Base-by-base conservation (phyloP, 2,888 invertebrate genomes). In the Synanthedon formicaeformis region DNA sequence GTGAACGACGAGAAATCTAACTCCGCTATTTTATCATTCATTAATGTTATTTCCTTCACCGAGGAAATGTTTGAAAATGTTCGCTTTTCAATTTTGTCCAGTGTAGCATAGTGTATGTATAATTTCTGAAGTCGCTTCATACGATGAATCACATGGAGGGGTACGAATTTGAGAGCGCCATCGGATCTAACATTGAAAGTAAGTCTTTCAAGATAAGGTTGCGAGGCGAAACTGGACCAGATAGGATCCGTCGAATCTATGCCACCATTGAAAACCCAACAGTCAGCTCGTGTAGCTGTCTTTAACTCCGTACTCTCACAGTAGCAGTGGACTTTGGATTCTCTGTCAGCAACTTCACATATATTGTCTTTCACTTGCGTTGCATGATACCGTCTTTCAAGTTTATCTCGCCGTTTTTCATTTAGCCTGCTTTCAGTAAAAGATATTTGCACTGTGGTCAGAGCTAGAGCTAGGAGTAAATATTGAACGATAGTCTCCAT, bases 51-150 rank as follows among this genome's bases (percentile, higher is more conserved):
- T 66, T 93, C 91, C 63, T 89, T 88, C 52, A 95, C 71, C 48
- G 90, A 89, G n/a, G 92, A 89, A 55, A 94, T 85, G 73, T 94
- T 94, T 50, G 92, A 91, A 67, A 96, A 94, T 0, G 93, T 92
- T 75, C 89, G 91, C 52, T 92, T 90, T 60, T 91, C 91, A 45
- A 96, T 89, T 57, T 91, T 91, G 59, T 89, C 89, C 56, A 95
- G 90, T 55, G 90, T 91, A 0, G 92, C 94, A 72, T 94, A 93
- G 58, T 92, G 91, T 57, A 95, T 91, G 62, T 89, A 90, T 41
- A 95, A 79, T 59, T 90, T 90, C 65, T 91, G 91, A 52, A 95
- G 78, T 58, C 91, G 89, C 64, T 90, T 90, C 61, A 94, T 76
- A 57, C 90, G 89, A 53, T 90, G 89, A 53, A 94, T 85, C 34